A percentile compares a stretch with the other conserved stretches of the same genome.
Evolutionary conservation across 1,140 invertebrate species (phyloP).

Genomic region (Drosophila littoralis): DNA sequence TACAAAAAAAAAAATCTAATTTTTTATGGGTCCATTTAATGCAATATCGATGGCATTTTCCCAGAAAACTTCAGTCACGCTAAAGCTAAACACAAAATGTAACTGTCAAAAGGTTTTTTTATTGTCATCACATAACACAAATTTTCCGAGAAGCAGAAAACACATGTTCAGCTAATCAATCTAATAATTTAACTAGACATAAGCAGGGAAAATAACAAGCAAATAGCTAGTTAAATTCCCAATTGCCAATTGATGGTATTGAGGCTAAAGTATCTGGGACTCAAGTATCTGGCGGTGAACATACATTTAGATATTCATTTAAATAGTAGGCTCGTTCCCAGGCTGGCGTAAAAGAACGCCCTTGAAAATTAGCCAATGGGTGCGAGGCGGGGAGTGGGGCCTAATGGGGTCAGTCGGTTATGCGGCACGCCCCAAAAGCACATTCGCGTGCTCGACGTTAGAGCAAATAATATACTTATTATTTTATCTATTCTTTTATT

Average conservation of each 20-base stretch:
- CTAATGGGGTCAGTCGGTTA: slow-evolving; percentile 68
- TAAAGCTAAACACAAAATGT: slow-evolving; percentile 18
- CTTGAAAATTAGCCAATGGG: slow-evolving; percentile 50
- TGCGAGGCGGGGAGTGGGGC: neutral
- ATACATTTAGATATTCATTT: too few relatives aligned
- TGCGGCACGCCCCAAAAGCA: slow-evolving; percentile 41
- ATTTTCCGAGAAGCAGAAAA: slow-evolving; percentile 44
- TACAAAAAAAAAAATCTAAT: slow-evolving; percentile 1
- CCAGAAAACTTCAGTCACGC: slow-evolving; percentile 48
- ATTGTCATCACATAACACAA: slow-evolving; percentile 10
- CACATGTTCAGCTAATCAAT: slow-evolving; percentile 11
- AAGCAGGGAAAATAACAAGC: neutral
- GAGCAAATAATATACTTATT: slow-evolving; percentile 2
- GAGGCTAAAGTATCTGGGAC: too few relatives aligned
- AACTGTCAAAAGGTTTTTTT: neutral
- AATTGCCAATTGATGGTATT: neutral
- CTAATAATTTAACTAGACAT: slow-evolving; percentile 2
- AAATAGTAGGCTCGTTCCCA: neutral
- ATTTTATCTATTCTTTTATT: slow-evolving; percentile 4
- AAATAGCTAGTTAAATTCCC: slow-evolving; percentile 33
- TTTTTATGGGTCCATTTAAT: slow-evolving; percentile 15
- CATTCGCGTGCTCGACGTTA: slow-evolving; percentile 14
- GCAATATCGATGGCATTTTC: slow-evolving; percentile 25
- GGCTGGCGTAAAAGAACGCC: slow-evolving; percentile 19
- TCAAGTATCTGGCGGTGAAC: too few relatives aligned